These are phyloP conservation scores for Enteromius mattozi DNA, from an alignment of 2,797 vertebrate genomes.

Conservation along the genomic window DNA sequence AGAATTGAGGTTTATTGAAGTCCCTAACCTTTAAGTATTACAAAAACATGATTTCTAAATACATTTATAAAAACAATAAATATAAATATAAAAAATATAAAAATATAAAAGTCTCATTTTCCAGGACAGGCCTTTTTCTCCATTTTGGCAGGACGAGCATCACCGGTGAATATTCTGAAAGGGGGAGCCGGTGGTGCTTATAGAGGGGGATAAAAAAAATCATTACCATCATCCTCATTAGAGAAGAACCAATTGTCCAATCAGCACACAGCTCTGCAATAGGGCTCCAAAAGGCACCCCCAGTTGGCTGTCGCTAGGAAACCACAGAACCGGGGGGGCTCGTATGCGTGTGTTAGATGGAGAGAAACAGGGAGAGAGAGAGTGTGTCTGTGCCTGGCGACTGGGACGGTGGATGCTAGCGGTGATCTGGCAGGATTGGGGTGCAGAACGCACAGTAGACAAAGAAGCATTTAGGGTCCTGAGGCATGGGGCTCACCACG, in stretches of 20 bases:
- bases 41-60: background rate
- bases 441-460: conserved; percentile 58
- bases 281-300: conserved; percentile 75
- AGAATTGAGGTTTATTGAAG: background rate
- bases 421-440: conserved; percentile 55
- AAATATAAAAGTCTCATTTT: conserved; percentile 31
- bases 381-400: conserved; percentile 51
- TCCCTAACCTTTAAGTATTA: background rate
- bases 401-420: conserved; percentile 55
- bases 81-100: too few relatives aligned
- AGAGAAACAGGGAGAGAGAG: conserved; percentile 58
- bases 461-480: conserved; percentile 61
- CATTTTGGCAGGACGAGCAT: conserved; percentile 43
- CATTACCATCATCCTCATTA: conserved; percentile 84
- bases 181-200: conserved; percentile 69
- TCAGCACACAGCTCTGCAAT: conserved; percentile 68
- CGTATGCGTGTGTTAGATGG: conserved; percentile 71
- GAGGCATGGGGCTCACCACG: conserved; percentile 80
- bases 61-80: background rate
- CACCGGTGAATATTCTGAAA: conserved; percentile 64
- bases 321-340: conserved; percentile 84
- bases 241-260: conserved; percentile 75
- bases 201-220: conserved; percentile 70
- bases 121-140: conserved; percentile 29
- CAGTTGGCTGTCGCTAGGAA: conserved; percentile 85